Conservation (phyloP, 2,888 invertebrate species). For the Acheta domesticus region DNA sequence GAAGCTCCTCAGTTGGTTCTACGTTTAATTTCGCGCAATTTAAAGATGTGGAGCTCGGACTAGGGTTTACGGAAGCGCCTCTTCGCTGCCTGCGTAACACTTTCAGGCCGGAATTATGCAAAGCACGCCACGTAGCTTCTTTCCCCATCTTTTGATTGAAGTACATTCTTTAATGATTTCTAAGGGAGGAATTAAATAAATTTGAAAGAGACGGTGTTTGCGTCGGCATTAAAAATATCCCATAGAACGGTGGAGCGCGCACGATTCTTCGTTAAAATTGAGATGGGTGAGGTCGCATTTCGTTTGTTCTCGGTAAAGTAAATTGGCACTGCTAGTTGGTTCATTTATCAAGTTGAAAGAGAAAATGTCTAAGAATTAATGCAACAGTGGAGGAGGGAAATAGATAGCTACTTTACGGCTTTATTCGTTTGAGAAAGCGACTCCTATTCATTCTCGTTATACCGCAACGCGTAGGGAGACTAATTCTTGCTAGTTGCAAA, state of each 20-base stretch:
- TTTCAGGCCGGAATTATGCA: neutral
- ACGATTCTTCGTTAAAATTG: neutral
- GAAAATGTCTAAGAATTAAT: no score
- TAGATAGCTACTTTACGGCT: no score
- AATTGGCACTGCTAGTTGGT: neutral
- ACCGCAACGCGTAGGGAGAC: no score
- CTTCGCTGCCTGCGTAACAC: neutral
- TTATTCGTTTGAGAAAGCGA: no score
- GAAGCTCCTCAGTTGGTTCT: neutral
- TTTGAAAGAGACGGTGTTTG: neutral
- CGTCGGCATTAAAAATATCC: neutral
- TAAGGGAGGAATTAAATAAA: neutral
- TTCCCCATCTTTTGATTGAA: neutral
- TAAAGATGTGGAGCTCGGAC: no score
- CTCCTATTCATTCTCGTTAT: no score
- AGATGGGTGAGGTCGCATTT: neutral
- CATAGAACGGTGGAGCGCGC: neutral
- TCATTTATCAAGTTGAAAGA: no score
- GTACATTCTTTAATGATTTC: neutral
- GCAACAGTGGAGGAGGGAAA: no score
- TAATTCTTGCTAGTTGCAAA: no score
- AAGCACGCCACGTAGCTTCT: neutral
- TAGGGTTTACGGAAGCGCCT: neutral
- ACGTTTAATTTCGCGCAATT: neutral
- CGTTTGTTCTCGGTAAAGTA: neutral